These are phyloP conservation scores for Coecobrya sp. DNA, from an alignment of 2,888 invertebrate genomes.

Conservation along the genomic window DNA sequence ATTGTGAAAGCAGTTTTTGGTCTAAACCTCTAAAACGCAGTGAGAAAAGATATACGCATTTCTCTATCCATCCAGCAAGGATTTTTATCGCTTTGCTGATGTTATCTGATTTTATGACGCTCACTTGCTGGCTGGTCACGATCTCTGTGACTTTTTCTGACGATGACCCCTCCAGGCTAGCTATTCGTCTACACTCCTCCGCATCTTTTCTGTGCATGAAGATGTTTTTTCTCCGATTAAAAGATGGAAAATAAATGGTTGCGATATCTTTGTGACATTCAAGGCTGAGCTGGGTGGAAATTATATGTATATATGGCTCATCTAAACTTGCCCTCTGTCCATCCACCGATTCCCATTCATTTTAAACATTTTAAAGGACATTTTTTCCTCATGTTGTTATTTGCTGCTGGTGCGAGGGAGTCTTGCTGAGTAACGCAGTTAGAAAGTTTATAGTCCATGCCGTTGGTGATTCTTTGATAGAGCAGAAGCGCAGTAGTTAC, in stretches of 20 bases:
- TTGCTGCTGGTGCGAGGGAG: background rate
- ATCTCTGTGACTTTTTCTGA: constrained; percentile 66
- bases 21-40: background rate
- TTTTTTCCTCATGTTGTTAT: background rate
- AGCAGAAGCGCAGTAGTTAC: constrained; percentile 45
- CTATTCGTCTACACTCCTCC: constrained; percentile 2
- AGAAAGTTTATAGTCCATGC: constrained; percentile 40
- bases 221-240: constrained; percentile 54
- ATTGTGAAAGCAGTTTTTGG: constrained; percentile 46
- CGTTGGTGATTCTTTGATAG: constrained; percentile 21
- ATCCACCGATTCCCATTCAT: constrained; percentile 47
- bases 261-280: constrained; percentile 50
- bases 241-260: constrained; percentile 62
- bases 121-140: constrained; percentile 77
- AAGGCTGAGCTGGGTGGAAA: constrained; percentile 42
- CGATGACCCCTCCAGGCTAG: constrained; percentile 62
- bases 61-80: constrained; percentile 52
- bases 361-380: constrained; percentile 47
- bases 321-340: constrained; percentile 42
- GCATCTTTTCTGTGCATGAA: constrained; percentile 10
- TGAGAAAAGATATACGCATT: background rate
- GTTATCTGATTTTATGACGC: constrained; percentile 80
- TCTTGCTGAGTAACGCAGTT: constrained; percentile 59
- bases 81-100: constrained; percentile 77
- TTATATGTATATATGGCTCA: background rate